phyloP scores from a whole-genome alignment of 2,113 vertebrate species.

The Actenoides hombroni region DNA sequence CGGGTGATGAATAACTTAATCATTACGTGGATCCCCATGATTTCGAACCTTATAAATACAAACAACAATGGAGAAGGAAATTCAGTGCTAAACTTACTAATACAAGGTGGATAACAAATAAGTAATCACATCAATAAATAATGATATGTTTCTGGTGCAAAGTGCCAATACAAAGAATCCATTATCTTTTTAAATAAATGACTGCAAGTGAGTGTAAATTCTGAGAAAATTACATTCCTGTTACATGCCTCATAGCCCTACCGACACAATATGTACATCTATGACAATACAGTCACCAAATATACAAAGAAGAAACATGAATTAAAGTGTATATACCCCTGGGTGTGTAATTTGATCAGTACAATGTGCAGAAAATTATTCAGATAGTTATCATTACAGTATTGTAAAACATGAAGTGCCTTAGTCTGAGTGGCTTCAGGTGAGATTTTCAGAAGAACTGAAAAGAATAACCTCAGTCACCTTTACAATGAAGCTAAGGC shows the following conservation, averaged over 20 bases:
- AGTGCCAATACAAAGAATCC: constrained; percentile 96
- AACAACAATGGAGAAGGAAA: constrained; percentile 95
- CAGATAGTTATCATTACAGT: constrained; percentile 76
- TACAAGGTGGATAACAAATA: constrained; percentile 89
- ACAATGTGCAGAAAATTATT: constrained; percentile 76
- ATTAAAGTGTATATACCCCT: constrained; percentile 83
- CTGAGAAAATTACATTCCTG: constrained; percentile 89
- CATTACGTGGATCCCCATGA: constrained; percentile 84
- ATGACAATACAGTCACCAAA: constrained; percentile 98
- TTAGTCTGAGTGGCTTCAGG: constrained; percentile 78
- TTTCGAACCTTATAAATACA: constrained; percentile 89
- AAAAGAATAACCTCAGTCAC: constrained; percentile 67
- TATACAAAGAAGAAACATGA: constrained; percentile 94
- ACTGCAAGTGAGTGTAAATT: constrained; percentile 89
- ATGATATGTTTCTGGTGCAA: constrained; percentile 97
- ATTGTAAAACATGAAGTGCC: constrained; percentile 83
- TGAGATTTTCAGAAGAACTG: constrained; percentile 64
- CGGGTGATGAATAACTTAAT: constrained; percentile 93
- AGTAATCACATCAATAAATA: constrained; percentile 96
- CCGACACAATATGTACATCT: constrained; percentile 98
- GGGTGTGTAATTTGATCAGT: constrained; percentile 77
- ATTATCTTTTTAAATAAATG: constrained; percentile 90
- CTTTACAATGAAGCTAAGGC: constrained; percentile 65
- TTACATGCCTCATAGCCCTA: constrained; percentile 91
- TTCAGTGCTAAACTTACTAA: constrained; percentile 90